phyloP scores from a whole-genome alignment of 1,140 invertebrate genomes.

The Sarcophaga bullata region DNA sequence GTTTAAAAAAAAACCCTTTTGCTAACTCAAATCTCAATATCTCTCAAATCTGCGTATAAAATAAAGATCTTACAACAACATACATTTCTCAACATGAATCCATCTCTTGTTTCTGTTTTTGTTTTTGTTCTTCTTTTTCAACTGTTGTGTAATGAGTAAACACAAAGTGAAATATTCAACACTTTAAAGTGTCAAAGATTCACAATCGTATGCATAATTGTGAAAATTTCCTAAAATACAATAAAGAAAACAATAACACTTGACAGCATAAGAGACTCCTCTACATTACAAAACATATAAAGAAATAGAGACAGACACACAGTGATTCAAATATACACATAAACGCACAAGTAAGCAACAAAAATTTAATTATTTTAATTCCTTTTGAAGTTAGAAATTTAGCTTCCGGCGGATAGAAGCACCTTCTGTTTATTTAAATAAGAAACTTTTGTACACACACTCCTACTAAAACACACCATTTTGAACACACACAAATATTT shows the following conservation, averaged over 20 bases:
- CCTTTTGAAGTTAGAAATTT: conserved; percentile 31
- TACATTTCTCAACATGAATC: not conserved
- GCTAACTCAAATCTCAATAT: too few relatives aligned
- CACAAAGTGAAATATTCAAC: conserved; percentile 29
- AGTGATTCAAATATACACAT: not conserved
- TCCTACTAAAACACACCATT: not conserved
- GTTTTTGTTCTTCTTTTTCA: not conserved
- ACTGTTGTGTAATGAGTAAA: not conserved
- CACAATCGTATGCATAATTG: conserved; percentile 34
- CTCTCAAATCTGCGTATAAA: too few relatives aligned
- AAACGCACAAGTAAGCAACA: conserved; percentile 30
- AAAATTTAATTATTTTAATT: conserved; percentile 31
- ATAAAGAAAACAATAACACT: conserved; percentile 11
- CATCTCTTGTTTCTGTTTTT: not conserved
- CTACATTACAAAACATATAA: not conserved
- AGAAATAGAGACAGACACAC: not conserved
- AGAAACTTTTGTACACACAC: not conserved
- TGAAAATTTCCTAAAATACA: conserved; percentile 20
- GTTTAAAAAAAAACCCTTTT: too few relatives aligned
- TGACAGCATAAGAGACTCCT: not conserved
- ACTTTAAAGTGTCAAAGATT: conserved; percentile 42
- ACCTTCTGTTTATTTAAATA: not conserved
- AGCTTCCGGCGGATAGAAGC: conserved; percentile 40
- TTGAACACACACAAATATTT: not conserved
- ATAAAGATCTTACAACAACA: not conserved